Evolutionary conservation across 2,113 vertebrate species (phyloP), one percentile per base, ranked within the genome.

Genomic region (Sphaerodactylus townsendi): DNA sequence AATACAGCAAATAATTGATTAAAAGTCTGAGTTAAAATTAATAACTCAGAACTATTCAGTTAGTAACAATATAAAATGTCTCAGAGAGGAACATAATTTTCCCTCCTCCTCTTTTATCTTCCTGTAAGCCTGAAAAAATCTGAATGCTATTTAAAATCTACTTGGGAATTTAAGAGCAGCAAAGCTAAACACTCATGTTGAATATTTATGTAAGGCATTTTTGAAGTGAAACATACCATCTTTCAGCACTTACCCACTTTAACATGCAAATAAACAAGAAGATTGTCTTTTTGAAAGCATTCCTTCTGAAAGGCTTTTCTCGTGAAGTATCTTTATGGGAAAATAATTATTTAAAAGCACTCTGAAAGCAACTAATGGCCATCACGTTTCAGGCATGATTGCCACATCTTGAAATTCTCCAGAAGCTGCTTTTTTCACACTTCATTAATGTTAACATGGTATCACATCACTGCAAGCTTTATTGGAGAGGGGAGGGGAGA

Each of bases 321-420:
- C 64, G 23, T 62, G 66, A 79, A 68, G 65, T 39, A 13, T 79
- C 41, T 79, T 79, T 79, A 79, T 68, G 30, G 39, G 62, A 65
- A 39, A 78, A 79, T 65, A 79, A 66, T 79, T 68, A 64, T 65
- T 35, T 79, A 68, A 79, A 79, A 35, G 10, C 66, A 79, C 64
- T 35, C 19, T 68, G 41, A 68, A 79, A 50, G 64, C 41, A 10
- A 25, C 64, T 48, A 68, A 66, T 79, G 64, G 64, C 64, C 77
- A 48, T 79, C 5, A 48, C 13, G 30, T 68, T 68, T 48, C 4
- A 39, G 30, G 44, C 10, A 50, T 25, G 41, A 68, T 79, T 66
- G 77, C 9, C 62, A 66, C 30, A 79, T 79, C 33, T 21, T 65
- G 62, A 21, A n/a, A 66, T 79, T 46, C 62, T n/a, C 11, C 15